Evolutionary conservation across 1,140 invertebrate species (phyloP), one percentile per base, ranked within the genome.

Genomic region (Pogonus chalceus): DNA sequence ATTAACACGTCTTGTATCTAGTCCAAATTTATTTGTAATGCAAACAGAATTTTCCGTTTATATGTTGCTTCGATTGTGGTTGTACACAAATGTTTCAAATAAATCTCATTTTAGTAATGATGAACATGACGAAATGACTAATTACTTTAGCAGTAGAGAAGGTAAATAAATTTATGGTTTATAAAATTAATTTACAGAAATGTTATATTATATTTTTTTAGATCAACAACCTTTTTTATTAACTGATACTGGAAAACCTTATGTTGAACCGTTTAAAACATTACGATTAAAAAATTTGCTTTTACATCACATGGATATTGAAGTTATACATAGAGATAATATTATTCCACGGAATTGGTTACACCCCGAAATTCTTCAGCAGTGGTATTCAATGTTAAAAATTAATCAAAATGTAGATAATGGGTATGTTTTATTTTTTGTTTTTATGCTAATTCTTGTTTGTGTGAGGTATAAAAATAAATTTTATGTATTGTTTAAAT

Each of bases 41-140:
- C 87, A 90, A 67, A 88, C 87, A 2, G 88, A 91, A 70, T 88
- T 87, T 66, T 86, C 86, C 35, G 69, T 90, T 24, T 90, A 90
- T 60, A 79, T 82, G 54, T 69, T 89, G 66, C 65, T 90, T 14
- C 79, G 84, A 48, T 75, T 78, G 23, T 88, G 86, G 85, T 71
- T 81, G 55, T 82, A 77, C 55, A n/a, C n/a, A n/a, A n/a, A n/a
- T n/a, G n/a, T 54, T 82, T 16, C 69, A 71, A 53, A 52, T 74
- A 52, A 67, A 75, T 57, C 66, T 68, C 16, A 31, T 31, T 4
- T 4, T 18, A 43, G 18, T 43, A 55, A 70, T 51, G 26, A 56
- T 9, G 58, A 60, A 12, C 48, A 52, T 2, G 58, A 58, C 20
- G 68, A 68, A 35, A 65, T 76, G 20, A 69, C 72, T 47, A 62